These are phyloP conservation scores for Doris montereyensis DNA, from an alignment of 2,888 invertebrate species.

Conservation along the genomic window DNA sequence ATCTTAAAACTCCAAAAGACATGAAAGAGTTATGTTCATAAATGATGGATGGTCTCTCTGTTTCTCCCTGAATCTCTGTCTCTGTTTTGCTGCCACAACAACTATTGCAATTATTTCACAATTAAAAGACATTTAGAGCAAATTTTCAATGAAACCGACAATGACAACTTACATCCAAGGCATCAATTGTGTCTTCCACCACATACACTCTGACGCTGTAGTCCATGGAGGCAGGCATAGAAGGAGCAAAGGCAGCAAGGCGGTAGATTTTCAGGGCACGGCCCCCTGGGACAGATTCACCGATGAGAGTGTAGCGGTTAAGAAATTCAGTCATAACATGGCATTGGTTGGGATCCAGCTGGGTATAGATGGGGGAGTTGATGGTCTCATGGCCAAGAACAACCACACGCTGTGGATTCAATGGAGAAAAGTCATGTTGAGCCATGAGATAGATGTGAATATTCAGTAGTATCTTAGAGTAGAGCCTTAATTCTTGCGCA, in stretches of 20 bases:
- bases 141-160: no score
- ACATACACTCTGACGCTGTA: constrained; percentile 91
- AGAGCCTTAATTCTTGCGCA: no score
- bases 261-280: constrained; percentile 87
- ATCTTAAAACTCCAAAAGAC: no score
- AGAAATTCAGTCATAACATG: constrained; percentile 93
- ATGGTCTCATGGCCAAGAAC: constrained; percentile 89
- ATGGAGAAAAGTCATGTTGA: no score
- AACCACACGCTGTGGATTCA: constrained; percentile 76
- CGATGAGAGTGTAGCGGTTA: constrained; percentile 91
- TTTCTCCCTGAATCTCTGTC: no score
- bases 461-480: no score
- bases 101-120: no score
- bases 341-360: constrained; percentile 87
- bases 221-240: constrained; percentile 78
- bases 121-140: no score
- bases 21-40: no score
- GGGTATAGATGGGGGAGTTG: constrained; percentile 92
- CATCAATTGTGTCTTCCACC: constrained; percentile 92
- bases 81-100: no score
- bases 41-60: no score
- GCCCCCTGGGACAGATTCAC: constrained; percentile 80
- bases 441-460: no score
- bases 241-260: constrained; percentile 85
- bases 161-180: constrained; percentile 79